Evolutionary conservation across 2,888 invertebrate genomes (phyloP).

Genomic region (Xanthia togata): DNA sequence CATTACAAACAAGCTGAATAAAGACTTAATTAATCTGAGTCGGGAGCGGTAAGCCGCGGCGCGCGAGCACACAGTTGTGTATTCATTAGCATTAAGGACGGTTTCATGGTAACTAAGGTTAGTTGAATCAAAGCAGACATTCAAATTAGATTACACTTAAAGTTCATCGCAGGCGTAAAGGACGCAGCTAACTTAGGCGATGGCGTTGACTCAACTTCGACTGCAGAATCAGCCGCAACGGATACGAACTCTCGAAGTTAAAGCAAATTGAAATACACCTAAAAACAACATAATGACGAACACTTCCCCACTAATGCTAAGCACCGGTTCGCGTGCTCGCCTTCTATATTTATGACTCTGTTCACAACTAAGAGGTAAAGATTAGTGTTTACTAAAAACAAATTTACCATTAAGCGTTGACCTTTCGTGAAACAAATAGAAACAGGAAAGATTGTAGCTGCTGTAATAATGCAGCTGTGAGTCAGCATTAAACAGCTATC

Average conservation of each 20-base stretch:
- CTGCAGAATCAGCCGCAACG: constrained; percentile 61
- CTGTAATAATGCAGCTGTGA: constrained; percentile 67
- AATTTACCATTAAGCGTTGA: constrained; percentile 51
- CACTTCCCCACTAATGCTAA: constrained; percentile 68
- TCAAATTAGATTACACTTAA: constrained; percentile 70
- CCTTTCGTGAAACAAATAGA: constrained; percentile 41
- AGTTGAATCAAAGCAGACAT: constrained; percentile 74
- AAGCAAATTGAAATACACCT: constrained; percentile 45
- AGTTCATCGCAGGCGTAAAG: constrained; percentile 58
- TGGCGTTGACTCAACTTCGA: constrained; percentile 59
- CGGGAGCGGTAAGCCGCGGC: constrained; percentile 66
- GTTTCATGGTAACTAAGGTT: constrained; percentile 72
- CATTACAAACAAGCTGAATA: constrained; percentile 66
- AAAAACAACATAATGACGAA: constrained; percentile 53
- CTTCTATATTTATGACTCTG: constrained; percentile 67
- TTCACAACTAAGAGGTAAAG: constrained; percentile 66
- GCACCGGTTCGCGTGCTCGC: constrained; percentile 73
- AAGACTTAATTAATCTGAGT: constrained; percentile 70
- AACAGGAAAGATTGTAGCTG: constrained; percentile 64
- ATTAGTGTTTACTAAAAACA: constrained; percentile 63
- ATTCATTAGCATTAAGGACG: constrained; percentile 74
- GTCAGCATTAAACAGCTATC: constrained; percentile 73
- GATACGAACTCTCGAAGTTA: constrained; percentile 24
- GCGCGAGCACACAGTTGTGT: constrained; percentile 71
- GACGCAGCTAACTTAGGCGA: constrained; percentile 61